Evolutionary conservation across 2,113 vertebrate species (phyloP).

Genomic region (Thamnaconus septentrionalis): DNA sequence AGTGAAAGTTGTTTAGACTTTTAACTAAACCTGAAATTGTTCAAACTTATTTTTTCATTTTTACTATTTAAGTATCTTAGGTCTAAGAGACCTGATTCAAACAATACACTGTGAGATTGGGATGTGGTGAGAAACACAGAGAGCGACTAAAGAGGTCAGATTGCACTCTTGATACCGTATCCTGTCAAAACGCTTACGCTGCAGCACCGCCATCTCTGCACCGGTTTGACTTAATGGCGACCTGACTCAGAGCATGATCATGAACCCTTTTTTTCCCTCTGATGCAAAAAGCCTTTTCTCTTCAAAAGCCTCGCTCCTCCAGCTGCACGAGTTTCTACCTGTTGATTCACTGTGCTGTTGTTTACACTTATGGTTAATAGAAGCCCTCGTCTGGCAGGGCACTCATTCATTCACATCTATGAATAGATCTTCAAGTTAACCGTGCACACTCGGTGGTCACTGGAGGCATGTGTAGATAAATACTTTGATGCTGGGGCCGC

Average conservation of each 20-base stretch:
- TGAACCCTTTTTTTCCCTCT: neutral
- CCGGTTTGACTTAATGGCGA: neutral
- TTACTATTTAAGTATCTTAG: too few relatives aligned
- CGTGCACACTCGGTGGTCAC: constrained; percentile 72
- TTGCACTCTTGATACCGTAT: constrained; percentile 56
- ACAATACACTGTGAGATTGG: constrained; percentile 30
- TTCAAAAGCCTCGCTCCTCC: constrained; percentile 19
- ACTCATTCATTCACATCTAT: constrained; percentile 75
- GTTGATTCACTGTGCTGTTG: constrained; percentile 70
- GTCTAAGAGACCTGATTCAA: constrained; percentile 27
- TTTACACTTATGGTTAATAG: constrained; percentile 59
- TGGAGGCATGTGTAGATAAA: constrained; percentile 71
- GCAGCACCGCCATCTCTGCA: constrained; percentile 21
- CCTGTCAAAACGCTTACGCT: constrained; percentile 56
- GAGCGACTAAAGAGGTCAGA: constrained; percentile 62
- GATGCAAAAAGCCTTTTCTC: neutral
- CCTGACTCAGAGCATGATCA: neutral
- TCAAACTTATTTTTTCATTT: too few relatives aligned
- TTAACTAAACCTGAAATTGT: too few relatives aligned
- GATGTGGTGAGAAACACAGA: constrained; percentile 48
- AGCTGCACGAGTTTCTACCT: constrained; percentile 59
- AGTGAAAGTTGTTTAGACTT: too few relatives aligned
- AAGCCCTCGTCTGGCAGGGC: constrained; percentile 61
- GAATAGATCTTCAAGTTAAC: constrained; percentile 74
- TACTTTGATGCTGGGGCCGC: constrained; percentile 68